Percentiles rank a stretch among this genome's conserved stretches.
Conservation (phyloP, 2,797 vertebrate species). For the Notoglanidium macrostoma region DNA sequence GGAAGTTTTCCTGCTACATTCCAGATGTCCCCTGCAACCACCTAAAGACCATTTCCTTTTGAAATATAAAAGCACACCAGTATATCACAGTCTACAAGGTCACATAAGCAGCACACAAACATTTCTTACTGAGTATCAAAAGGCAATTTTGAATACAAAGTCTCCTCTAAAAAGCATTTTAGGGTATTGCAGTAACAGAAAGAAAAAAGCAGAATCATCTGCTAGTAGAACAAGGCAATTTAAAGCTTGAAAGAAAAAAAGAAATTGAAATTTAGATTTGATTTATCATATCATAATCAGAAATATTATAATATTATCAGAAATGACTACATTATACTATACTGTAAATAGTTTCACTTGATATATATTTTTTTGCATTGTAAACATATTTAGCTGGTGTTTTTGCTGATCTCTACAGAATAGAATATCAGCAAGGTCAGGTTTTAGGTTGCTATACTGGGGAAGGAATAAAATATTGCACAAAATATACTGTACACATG, state of each 20-base stretch:
- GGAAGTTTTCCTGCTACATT: background rate
- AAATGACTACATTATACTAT: background rate
- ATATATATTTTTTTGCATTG: background rate
- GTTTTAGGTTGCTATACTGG: background rate
- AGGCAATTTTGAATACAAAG: background rate
- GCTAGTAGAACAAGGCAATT: background rate
- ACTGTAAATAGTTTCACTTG: background rate
- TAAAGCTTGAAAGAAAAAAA: background rate
- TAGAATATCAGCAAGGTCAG: background rate
- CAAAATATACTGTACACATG: background rate
- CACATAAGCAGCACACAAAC: constrained; percentile 5
- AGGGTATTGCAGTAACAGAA: background rate
- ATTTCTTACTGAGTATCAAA: constrained; percentile 3
- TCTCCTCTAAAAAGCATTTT: background rate
- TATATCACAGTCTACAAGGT: background rate
- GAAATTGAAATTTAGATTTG: background rate
- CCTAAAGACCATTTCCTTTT: background rate
- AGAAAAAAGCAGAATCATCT: background rate
- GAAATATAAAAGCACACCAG: constrained; percentile 31
- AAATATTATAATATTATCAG: background rate
- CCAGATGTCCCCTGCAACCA: background rate
- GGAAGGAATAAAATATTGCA: background rate
- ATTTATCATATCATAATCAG: background rate
- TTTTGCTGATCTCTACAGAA: constrained; percentile 6
- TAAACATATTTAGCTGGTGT: background rate